Base-by-base conservation (phyloP, 2,797 vertebrate genomes). In the Glossophaga mutica region DNA sequence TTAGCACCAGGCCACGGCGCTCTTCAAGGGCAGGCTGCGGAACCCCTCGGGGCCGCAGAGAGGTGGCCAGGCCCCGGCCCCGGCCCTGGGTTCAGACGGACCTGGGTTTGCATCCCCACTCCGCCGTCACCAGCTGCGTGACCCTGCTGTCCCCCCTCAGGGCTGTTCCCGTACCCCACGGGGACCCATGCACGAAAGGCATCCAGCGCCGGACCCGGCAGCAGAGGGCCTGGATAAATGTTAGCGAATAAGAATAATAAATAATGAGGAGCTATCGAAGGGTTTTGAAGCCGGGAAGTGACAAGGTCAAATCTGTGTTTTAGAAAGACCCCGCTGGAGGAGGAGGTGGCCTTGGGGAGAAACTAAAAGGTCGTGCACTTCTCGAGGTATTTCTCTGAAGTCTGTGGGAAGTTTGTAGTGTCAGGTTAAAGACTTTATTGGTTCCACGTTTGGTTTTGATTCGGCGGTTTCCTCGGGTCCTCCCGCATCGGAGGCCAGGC, bases 351-450 rank as follows among this genome's bases (percentile, higher is more conserved):
- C 91, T 86, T 70, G 95, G 96, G 96, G 96, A 94, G 96, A 91
- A 85, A 92, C 71, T 48, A 37, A 95, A 76, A 96, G 97, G 97
- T 95, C 96, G 4, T 78, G 96, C 96, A 84, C 97, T 96, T 85
- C 78, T 82, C 24, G 95, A 96, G 96, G 97, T 96, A 97, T 97
- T 94, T 95, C 97, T 97, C 97, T 97, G 97, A 97, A 97, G 97
- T 97, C 97, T 95, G 97, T 97, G 97, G 97, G 97, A 97, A 97
- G 97, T 97, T 96, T 97, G 97, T 77, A 96, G 97, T 96, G 97
- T 97, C 97, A 73, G 96, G 97, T 97, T 96, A 95, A 97, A 57
- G 96, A 91, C 68, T 96, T 97, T 90, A 97, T 97, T 97, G 97
- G 96, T 97, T 97, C 97, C 97, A 97, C 94, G 97, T 92, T 96